Evolutionary conservation across 2,888 invertebrate species (phyloP).

Genomic region (Octonoba sinensis): DNA sequence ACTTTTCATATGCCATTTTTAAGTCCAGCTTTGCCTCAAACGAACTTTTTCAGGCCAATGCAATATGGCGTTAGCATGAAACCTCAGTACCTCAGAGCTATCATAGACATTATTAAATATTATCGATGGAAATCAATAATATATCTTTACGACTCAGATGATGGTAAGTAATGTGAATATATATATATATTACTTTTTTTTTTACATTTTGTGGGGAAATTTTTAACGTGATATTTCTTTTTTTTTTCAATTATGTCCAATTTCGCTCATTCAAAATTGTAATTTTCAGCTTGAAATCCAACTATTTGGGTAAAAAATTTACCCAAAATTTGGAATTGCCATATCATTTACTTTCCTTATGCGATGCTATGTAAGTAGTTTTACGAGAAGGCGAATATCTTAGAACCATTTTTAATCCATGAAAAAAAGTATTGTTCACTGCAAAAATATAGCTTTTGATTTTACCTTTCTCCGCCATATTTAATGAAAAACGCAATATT

Average conservation of each 20-base stretch:
- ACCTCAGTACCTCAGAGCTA: constrained; percentile 94
- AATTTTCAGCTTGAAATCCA: too few species aligned
- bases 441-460: too few species aligned
- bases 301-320: too few species aligned
- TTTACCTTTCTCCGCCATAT: too few species aligned
- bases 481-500: too few species aligned
- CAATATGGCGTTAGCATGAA: constrained; percentile 76
- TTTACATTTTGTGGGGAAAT: not conserved
- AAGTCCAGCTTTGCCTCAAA: constrained; percentile 63
- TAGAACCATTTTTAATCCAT: too few species aligned
- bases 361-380: too few species aligned
- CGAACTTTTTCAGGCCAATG: constrained; percentile 46
- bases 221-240: not conserved
- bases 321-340: too few species aligned
- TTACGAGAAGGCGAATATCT: too few species aligned
- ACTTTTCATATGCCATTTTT: constrained; percentile 79
- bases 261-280: not conserved
- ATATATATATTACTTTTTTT: not conserved
- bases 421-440: too few species aligned
- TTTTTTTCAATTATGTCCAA: too few species aligned
- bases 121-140: constrained; percentile 92
- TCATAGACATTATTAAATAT: constrained; percentile 92
- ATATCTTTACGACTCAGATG: constrained; percentile 90
- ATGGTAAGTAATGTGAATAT: constrained; percentile 80
- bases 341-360: too few species aligned